Conservation (phyloP, 2,888 invertebrate genomes). For the Sminthurides aquaticus region DNA sequence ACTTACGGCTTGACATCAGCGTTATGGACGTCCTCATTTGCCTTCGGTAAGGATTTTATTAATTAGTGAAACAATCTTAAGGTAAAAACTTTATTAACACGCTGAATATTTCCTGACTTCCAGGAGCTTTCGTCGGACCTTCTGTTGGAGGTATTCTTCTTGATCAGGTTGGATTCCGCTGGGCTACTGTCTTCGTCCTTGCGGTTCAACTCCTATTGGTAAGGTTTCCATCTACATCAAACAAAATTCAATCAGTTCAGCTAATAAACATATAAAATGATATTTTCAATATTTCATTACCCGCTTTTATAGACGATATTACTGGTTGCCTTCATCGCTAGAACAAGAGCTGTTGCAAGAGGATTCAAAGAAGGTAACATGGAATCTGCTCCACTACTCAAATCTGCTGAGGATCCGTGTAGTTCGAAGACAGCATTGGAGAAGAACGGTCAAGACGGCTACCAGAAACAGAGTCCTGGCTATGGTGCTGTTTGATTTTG, state of each 20-base stretch:
- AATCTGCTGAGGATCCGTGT: conserved; percentile 1
- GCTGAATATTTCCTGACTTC: too few relatives aligned
- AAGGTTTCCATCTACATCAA: too few relatives aligned
- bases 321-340: conserved; percentile 1
- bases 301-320: conserved; percentile 7
- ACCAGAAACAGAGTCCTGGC: background rate
- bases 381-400: conserved; percentile 9
- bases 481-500: background rate
- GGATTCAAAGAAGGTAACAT: background rate
- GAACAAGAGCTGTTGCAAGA: background rate
- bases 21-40: conserved; percentile 82
- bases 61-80: too few relatives aligned
- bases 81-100: too few relatives aligned
- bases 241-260: too few relatives aligned
- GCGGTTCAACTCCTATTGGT: conserved; percentile 26
- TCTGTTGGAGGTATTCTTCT: conserved; percentile 66
- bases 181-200: conserved; percentile 45
- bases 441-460: background rate
- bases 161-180: conserved; percentile 58
- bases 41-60: conserved; percentile 55
- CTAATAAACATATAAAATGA: too few relatives aligned
- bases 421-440: conserved; percentile 8
- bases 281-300: too few relatives aligned
- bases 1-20: conserved; percentile 85
- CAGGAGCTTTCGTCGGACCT: conserved; percentile 68